Percentiles rank a stretch among this genome's conserved stretches.
These are phyloP conservation scores for Agrilus cyanescens DNA, from an alignment of 2,888 invertebrate species.

Conservation along the genomic window DNA sequence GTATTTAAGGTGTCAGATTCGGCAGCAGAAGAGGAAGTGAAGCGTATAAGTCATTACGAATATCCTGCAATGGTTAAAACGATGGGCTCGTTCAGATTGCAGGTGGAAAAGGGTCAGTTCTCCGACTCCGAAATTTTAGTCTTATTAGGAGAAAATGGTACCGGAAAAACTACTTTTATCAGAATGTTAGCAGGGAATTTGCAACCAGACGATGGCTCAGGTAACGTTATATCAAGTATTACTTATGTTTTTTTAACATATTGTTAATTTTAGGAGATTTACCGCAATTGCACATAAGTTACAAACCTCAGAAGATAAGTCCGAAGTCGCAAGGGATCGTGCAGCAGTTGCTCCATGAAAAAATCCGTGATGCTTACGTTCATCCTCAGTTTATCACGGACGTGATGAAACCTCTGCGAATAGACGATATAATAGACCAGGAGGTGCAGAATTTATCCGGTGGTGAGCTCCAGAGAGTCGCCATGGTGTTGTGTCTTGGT, in stretches of 20 bases:
- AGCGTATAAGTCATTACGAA: constrained; percentile 91
- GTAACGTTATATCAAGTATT: constrained; percentile 27
- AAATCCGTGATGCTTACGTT: constrained; percentile 93
- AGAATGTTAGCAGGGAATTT: constrained; percentile 95
- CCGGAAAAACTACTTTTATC: constrained; percentile 99
- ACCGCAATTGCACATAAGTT: constrained; percentile 92
- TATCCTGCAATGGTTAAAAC: constrained; percentile 88
- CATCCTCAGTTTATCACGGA: constrained; percentile 98
- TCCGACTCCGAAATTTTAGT: constrained; percentile 99
- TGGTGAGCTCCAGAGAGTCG: constrained; percentile 97
- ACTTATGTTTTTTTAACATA: not conserved
- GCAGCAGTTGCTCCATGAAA: constrained; percentile 84
- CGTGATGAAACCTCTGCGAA: constrained; percentile 96
- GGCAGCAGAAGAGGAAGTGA: constrained; percentile 93
- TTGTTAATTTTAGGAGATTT: constrained; percentile 43
- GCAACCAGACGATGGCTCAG: constrained; percentile 71
- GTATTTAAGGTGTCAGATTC: constrained; percentile 98
- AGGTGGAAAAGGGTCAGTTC: constrained; percentile 83
- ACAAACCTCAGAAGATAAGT: constrained; percentile 99
- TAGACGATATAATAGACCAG: constrained; percentile 95
- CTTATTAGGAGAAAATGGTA: constrained; percentile 93
- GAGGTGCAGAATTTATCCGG: constrained; percentile 98
- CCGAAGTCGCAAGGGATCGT: constrained; percentile 94
- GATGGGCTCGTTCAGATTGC: constrained; percentile 66
- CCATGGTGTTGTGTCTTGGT: constrained; percentile 89